Conservation (phyloP, 2,888 invertebrate species). For the Lepeophtheirus nordmannii region DNA sequence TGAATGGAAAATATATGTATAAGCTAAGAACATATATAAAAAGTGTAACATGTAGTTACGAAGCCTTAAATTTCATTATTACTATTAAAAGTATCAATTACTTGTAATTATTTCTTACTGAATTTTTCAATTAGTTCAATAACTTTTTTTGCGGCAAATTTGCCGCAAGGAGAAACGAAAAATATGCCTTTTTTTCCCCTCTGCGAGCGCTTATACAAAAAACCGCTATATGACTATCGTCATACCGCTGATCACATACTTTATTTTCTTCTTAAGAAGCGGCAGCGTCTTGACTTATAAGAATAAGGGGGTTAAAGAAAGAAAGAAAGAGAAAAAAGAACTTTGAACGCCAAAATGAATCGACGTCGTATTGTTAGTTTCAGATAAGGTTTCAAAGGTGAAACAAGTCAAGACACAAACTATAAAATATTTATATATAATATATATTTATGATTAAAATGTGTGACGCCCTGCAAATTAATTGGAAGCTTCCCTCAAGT, state of each 20-base stretch:
- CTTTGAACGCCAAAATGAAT: background rate
- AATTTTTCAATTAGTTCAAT: background rate
- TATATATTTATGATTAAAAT: background rate
- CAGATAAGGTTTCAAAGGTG: background rate
- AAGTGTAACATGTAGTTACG: too few relatives aligned
- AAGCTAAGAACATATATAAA: too few relatives aligned
- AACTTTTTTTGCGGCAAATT: slow-evolving; percentile 2
- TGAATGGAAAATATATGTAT: too few relatives aligned
- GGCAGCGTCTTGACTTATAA: slow-evolving; percentile 1
- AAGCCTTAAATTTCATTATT: background rate
- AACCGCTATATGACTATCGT: background rate
- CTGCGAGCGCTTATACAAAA: background rate
- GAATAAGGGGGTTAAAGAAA: background rate
- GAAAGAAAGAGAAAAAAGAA: background rate
- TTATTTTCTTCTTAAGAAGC: background rate
- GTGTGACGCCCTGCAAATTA: slow-evolving; percentile 15
- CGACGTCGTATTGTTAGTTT: slow-evolving; percentile 1
- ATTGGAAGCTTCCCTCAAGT: slow-evolving; percentile 12
- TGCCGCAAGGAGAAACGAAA: background rate
- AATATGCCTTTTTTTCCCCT: background rate
- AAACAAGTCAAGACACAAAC: background rate
- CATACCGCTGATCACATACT: background rate
- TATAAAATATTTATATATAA: too few relatives aligned
- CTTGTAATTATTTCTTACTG: background rate
- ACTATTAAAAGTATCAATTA: background rate